Conservation (phyloP, 2,888 invertebrate species). For the Ophioninae sp. region DNA sequence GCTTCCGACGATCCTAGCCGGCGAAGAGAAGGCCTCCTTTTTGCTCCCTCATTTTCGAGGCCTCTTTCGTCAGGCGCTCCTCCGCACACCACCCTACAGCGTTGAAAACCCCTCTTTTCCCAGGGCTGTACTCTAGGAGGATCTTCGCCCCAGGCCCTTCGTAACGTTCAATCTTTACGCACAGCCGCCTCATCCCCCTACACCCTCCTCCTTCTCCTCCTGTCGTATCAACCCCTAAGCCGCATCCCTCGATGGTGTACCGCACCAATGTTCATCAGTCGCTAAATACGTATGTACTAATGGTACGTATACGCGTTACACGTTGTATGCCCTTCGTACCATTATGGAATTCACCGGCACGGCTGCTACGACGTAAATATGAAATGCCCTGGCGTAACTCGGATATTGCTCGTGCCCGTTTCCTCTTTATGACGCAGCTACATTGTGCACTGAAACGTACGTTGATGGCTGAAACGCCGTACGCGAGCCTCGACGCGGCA, state of each 20-base stretch:
- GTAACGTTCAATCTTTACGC: constrained; percentile 49
- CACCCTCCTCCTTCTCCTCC: neutral
- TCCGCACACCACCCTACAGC: neutral
- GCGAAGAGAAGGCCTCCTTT: constrained; percentile 53
- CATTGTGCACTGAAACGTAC: neutral
- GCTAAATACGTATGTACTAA: constrained; percentile 8
- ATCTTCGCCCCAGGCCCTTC: constrained; percentile 65
- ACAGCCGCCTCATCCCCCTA: neutral
- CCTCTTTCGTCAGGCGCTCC: constrained; percentile 46
- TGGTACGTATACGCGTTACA: constrained; percentile 16
- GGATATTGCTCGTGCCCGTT: constrained; percentile 51
- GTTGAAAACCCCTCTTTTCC: constrained; percentile 63
- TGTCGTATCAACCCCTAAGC: neutral
- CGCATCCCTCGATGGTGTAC: neutral
- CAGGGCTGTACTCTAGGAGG: constrained; percentile 77
- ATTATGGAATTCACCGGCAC: constrained; percentile 38
- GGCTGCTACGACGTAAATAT: constrained; percentile 53
- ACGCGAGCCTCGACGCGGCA: constrained; percentile 6
- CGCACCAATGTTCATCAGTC: neutral
- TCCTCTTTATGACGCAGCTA: constrained; percentile 12
- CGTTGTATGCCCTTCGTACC: constrained; percentile 31
- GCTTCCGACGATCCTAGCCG: constrained; percentile 52
- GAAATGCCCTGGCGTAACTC: constrained; percentile 42
- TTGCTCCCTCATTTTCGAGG: constrained; percentile 64
- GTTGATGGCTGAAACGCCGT: neutral